Percentiles rank a stretch among this genome's conserved stretches.
phyloP scores from a whole-genome alignment of 2,797 vertebrate genomes.

The Natrix natrix region DNA sequence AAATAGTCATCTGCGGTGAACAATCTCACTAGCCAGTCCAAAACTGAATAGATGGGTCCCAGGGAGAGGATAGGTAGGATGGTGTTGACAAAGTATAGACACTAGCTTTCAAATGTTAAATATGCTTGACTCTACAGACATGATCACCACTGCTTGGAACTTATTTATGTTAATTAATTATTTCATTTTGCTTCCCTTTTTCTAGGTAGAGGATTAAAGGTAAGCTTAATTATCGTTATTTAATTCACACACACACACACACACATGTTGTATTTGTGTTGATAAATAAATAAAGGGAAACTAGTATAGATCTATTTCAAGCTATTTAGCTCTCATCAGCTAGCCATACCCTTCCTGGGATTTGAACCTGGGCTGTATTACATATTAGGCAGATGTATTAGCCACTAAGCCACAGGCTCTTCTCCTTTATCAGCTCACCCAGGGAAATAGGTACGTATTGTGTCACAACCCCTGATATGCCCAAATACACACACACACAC shows the following conservation, averaged over 20 bases:
- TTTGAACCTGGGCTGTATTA: too few species aligned
- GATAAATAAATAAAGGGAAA: too few species aligned
- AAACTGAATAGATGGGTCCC: neutral
- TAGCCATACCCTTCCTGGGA: too few species aligned
- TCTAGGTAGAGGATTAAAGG: slow-evolving; percentile 83
- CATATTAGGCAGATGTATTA: too few species aligned
- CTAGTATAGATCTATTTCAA: too few species aligned
- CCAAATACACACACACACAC: too few species aligned
- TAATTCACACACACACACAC: neutral
- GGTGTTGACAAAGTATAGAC: neutral
- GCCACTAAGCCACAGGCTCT: too few species aligned
- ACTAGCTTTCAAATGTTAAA: neutral
- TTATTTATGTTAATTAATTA: neutral
- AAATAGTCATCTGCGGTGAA: neutral
- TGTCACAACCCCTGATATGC: too few species aligned
- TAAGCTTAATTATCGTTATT: slow-evolving; percentile 62
- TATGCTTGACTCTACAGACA: neutral
- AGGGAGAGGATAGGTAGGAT: neutral
- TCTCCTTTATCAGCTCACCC: too few species aligned
- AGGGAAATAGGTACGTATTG: too few species aligned
- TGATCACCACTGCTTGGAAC: neutral
- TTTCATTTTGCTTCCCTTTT: slow-evolving; percentile 48
- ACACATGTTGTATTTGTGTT: too few species aligned
- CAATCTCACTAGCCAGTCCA: neutral
- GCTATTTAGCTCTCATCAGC: too few species aligned